Evolutionary conservation across 2,888 invertebrate genomes (phyloP).

Genomic region (Linhomoeus sp.): DNA sequence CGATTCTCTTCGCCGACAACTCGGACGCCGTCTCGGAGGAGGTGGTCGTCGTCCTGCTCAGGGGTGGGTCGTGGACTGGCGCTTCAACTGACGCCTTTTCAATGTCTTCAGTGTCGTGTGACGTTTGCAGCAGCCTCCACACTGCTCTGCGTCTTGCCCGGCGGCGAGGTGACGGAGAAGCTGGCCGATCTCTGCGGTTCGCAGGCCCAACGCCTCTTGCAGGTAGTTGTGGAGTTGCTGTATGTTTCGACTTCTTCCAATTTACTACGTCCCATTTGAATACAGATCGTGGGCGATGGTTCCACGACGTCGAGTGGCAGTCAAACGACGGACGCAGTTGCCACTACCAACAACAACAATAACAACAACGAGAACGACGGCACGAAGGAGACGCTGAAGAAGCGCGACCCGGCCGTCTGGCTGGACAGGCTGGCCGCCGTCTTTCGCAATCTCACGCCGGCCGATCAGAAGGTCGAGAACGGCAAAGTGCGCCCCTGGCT

Average conservation of each 20-base stretch:
- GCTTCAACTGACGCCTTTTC: too few relatives aligned
- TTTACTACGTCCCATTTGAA: too few relatives aligned
- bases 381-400: slow-evolving; percentile 30
- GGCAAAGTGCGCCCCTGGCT: slow-evolving; percentile 45
- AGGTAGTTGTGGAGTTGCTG: slow-evolving; percentile 15
- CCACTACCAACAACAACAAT: neutral
- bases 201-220: slow-evolving; percentile 46
- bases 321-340: too few relatives aligned
- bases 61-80: slow-evolving; percentile 44
- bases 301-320: too few relatives aligned
- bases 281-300: too few relatives aligned
- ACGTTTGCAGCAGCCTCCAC: slow-evolving; percentile 37
- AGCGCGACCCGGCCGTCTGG: slow-evolving; percentile 69
- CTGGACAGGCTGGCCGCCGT: slow-evolving; percentile 73
- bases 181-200: slow-evolving; percentile 57
- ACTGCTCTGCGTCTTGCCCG: slow-evolving; percentile 35
- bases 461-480: slow-evolving; percentile 28
- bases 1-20: slow-evolving; percentile 50
- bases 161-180: slow-evolving; percentile 37
- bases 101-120: too few relatives aligned
- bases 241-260: too few relatives aligned
- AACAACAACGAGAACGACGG: slow-evolving; percentile 6
- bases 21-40: slow-evolving; percentile 44
- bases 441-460: slow-evolving; percentile 49
- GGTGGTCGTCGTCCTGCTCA: slow-evolving; percentile 51